Base-by-base conservation (phyloP, 2,113 vertebrate genomes). In the Corythaixoides concolor region DNA sequence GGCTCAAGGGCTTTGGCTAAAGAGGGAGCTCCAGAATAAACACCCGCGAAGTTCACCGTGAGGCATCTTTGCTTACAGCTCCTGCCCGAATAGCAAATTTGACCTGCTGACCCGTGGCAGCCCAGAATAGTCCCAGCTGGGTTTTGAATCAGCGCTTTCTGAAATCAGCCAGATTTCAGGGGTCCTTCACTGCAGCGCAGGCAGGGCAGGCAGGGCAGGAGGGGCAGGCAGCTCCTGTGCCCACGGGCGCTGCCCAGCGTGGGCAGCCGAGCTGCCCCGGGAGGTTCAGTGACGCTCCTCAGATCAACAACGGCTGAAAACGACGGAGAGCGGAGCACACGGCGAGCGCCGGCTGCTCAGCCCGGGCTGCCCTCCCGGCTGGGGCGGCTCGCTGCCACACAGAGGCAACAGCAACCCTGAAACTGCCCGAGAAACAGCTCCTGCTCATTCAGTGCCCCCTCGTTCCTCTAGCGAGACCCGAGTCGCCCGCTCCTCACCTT, bases 401-500 rank as follows among this genome's bases (percentile, higher is more conserved):
- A 35, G 47, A 63, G 55, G 26, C 63, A 69, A 41, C 18, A 66
- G n/a, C 73, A 43, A 7, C 41, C 33, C 63, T 50, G 55, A 20
- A 37, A n/a, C n/a, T 19, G 49, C 49, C 63, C 5, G 1, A 70
- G 45, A 21, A 78, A 27, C 30, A 41, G 52, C 59, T 50, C 33
- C 47, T 17, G 41, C 37, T 50, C 47, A 3, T 27, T 45, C 22
- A 5, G 7, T 2, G 6, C 5, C 19, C 26, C 20, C 30, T 56
- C 0, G 0, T 23, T 60, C 59, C 59, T 69, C 35, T 20, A 12
- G 37, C 2, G 1, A 73, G 35, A 37, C 55, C 32, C 0, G 0
- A 55, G 22, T 9, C 12, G 3, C 24, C 50, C 3, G 0, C 56
- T 88, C 45, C 64, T 30, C 41, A 24, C 56, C 33, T 62, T 33